phyloP scores from a whole-genome alignment of 2,797 vertebrate genomes.

The Sparus aurata region DNA sequence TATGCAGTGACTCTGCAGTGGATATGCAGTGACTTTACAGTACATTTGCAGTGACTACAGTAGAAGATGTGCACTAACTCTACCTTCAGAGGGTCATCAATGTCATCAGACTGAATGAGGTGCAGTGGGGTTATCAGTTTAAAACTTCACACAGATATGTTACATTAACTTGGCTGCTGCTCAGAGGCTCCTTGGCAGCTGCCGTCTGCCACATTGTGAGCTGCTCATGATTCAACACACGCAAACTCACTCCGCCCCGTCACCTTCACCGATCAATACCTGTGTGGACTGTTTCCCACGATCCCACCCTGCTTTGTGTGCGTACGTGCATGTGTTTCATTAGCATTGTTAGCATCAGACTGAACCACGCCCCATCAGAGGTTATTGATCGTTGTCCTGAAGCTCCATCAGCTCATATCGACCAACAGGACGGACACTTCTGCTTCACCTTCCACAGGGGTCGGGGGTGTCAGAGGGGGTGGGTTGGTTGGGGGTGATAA shows the following conservation, averaged over 20 bases:
- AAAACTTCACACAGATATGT: background rate
- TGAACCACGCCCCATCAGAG: background rate
- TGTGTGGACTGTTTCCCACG: conserved; percentile 55
- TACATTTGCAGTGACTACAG: too few species aligned
- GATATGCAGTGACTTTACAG: too few species aligned
- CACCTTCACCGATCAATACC: conserved; percentile 38
- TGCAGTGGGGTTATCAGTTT: too few species aligned
- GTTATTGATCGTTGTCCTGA: conserved; percentile 44
- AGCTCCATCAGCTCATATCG: conserved; percentile 45
- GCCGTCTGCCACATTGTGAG: background rate
- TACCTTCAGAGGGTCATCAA: too few species aligned
- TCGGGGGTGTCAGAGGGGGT: background rate
- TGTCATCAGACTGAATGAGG: too few species aligned
- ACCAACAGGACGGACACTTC: conserved; percentile 9
- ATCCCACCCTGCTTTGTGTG: conserved; percentile 15
- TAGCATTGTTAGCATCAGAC: conserved; percentile 42
- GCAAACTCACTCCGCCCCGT: background rate
- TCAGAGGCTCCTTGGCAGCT: conserved; percentile 8
- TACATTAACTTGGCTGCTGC: background rate
- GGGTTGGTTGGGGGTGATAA: background rate
- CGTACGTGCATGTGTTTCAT: conserved; percentile 35
- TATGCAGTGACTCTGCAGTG: too few species aligned
- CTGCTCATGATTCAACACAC: conserved; percentile 8
- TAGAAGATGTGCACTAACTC: too few species aligned
- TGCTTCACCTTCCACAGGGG: conserved; percentile 35